Conservation (phyloP, 2,888 invertebrate genomes). For the Timandra comae region DNA sequence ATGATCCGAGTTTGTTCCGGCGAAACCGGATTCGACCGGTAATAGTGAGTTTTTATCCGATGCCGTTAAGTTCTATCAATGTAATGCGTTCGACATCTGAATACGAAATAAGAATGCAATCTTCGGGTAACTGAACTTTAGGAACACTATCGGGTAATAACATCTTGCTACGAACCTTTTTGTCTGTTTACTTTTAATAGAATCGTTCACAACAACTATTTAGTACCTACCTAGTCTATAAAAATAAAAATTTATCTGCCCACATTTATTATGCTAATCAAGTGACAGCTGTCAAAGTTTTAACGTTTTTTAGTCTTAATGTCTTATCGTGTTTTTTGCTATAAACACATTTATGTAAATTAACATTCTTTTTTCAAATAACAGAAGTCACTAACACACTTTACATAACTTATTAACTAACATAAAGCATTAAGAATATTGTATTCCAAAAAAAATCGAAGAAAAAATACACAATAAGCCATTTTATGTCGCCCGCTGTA, state of each 20-base stretch:
- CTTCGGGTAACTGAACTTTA: constrained; percentile 38
- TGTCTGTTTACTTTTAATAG: constrained; percentile 19
- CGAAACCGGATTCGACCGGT: constrained; percentile 45
- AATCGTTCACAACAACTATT: neutral
- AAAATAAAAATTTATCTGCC: no score
- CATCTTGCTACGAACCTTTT: constrained; percentile 24
- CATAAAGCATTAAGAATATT: no score
- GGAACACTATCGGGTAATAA: constrained; percentile 30
- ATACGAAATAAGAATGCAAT: constrained; percentile 47
- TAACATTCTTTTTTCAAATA: no score
- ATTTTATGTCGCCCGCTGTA: no score
- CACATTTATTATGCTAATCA: no score
- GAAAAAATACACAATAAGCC: no score
- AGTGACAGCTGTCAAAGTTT: constrained; percentile 2
- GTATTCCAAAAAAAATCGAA: no score
- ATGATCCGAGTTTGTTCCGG: constrained; percentile 46
- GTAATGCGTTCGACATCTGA: constrained; percentile 45
- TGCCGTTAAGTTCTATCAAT: constrained; percentile 51
- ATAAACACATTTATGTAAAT: no score
- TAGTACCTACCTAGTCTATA: neutral
- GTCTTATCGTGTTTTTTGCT: no score
- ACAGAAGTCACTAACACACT: no score
- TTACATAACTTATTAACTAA: no score
- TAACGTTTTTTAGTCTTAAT: constrained; percentile 1
- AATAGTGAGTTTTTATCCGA: constrained; percentile 46